Percentiles rank a stretch among this genome's conserved stretches.
phyloP scores from a whole-genome alignment of 2,797 vertebrate species.

The Pseudocheirus occidentalis region DNA sequence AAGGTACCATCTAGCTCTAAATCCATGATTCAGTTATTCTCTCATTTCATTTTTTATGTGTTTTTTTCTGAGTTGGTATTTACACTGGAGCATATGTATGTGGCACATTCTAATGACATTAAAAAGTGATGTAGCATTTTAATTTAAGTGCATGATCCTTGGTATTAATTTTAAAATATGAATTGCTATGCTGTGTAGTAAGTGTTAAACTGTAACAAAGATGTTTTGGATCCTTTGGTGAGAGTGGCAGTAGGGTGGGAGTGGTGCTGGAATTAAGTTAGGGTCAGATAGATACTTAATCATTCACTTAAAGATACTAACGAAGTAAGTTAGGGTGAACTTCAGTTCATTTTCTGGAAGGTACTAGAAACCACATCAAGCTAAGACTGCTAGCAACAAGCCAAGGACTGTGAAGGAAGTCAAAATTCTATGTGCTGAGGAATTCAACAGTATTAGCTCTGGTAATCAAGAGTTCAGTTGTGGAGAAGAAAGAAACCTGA shows the following conservation, averaged over 20 bases:
- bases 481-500: background rate
- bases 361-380: background rate
- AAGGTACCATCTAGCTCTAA: background rate
- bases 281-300: background rate
- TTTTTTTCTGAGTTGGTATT: background rate
- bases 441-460: background rate
- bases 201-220: background rate
- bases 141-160: background rate
- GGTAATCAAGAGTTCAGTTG: background rate
- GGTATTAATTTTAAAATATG: background rate
- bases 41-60: slow-evolving; percentile 30
- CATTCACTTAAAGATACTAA: background rate
- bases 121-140: background rate
- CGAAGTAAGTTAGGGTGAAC: background rate
- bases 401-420: background rate
- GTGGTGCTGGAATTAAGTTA: background rate
- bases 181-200: background rate
- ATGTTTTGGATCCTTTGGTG: background rate
- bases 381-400: background rate
- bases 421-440: background rate
- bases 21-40: background rate
- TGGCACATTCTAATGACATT: background rate
- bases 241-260: background rate
- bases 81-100: background rate
- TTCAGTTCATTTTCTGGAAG: background rate